These are phyloP conservation scores for Zoanthus gigantus DNA, from an alignment of 92 coral and sea anemone species.

Conservation along the genomic window DNA sequence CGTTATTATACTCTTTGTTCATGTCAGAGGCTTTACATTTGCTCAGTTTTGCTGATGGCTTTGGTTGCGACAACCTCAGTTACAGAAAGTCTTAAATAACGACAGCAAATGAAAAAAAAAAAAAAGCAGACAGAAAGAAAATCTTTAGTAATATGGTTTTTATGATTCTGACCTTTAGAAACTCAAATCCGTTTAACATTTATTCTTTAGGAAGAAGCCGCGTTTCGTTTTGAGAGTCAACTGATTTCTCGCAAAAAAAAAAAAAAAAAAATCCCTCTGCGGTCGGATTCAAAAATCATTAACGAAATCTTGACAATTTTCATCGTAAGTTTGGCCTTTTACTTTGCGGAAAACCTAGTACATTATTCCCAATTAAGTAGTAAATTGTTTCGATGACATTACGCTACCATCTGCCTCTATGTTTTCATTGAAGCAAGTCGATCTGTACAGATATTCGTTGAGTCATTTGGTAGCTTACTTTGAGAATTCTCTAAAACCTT, in stretches of 20 bases:
- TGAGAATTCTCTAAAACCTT: background rate
- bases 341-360: constrained; percentile 5
- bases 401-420: constrained; percentile 29
- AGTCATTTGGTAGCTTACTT: background rate
- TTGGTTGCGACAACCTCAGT: no score
- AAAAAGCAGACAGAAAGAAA: background rate
- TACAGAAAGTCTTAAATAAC: background rate
- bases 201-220: no score
- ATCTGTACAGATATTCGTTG: background rate
- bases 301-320: background rate
- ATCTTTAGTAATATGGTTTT: background rate
- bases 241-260: background rate
- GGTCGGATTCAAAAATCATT: background rate
- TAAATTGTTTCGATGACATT: constrained; percentile 20
- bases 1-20: background rate
- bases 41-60: no score
- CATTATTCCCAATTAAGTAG: constrained; percentile 6
- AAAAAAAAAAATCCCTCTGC: background rate
- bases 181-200: background rate
- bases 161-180: background rate
- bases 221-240: background rate
- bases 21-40: no score
- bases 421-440: background rate
- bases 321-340: background rate
- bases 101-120: background rate